A percentile compares a stretch with the other conserved stretches of the same genome.
Conservation (phyloP, 2,888 invertebrate species). For the Cephus sareptanus region DNA sequence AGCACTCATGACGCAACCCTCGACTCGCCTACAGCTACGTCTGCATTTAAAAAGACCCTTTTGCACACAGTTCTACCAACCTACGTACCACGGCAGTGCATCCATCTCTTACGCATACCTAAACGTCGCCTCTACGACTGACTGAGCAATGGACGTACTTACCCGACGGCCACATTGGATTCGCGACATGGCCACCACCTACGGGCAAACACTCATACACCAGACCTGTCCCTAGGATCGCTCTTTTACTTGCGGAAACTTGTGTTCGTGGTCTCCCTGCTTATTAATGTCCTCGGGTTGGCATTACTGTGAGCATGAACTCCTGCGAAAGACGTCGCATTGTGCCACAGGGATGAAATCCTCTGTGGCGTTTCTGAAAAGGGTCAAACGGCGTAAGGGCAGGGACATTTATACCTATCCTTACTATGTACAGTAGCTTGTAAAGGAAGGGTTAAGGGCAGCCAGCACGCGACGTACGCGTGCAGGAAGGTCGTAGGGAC, state of each 20-base stretch:
- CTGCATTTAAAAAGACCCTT: conserved; percentile 53
- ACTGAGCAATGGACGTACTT: background rate
- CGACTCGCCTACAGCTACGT: conserved; percentile 33
- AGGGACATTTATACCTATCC: background rate
- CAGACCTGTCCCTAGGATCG: background rate
- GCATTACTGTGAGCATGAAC: background rate
- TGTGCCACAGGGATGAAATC: background rate
- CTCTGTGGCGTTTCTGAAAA: background rate
- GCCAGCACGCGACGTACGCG: background rate
- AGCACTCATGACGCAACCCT: conserved; percentile 52
- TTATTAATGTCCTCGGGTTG: background rate
- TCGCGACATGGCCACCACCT: conserved; percentile 17
- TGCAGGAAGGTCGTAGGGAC: background rate
- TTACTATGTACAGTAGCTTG: background rate
- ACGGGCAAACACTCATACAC: conserved; percentile 36
- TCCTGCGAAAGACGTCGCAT: background rate
- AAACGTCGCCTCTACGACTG: background rate
- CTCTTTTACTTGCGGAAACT: background rate
- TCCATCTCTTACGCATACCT: background rate
- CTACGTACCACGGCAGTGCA: background rate
- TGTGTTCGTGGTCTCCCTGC: background rate
- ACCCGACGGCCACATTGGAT: background rate
- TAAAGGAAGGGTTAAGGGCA: background rate
- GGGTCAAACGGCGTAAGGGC: background rate
- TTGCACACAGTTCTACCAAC: conserved; percentile 10